Evolutionary conservation across 1,140 invertebrate genomes (phyloP).

Genomic region (Venturia canescens): DNA sequence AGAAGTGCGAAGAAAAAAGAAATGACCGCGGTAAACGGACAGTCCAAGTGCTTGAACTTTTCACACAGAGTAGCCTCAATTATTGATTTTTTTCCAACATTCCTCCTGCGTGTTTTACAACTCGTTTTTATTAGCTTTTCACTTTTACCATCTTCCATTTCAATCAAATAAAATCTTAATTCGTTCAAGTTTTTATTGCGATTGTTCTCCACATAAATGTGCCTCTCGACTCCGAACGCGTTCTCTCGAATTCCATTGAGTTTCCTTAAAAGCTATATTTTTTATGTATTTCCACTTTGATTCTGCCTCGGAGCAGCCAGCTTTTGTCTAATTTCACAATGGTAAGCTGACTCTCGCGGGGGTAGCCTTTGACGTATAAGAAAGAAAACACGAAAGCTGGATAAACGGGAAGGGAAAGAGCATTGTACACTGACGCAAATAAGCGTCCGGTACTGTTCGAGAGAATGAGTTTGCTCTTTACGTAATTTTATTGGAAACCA

Average conservation of each 20-base stretch:
- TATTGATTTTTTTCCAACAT: too few relatives aligned
- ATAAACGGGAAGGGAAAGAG: background rate
- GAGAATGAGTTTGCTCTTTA: conserved; percentile 22
- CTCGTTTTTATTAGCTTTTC: too few relatives aligned
- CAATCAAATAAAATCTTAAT: too few relatives aligned
- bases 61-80: too few relatives aligned
- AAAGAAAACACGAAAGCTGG: conserved; percentile 6
- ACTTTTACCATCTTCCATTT: too few relatives aligned
- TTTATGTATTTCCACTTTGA: background rate
- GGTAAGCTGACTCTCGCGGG: background rate
- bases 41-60: background rate
- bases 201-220: too few relatives aligned
- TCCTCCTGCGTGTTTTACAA: too few relatives aligned
- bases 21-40: background rate
- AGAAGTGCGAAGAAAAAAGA: background rate
- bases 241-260: too few relatives aligned
- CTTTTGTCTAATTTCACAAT: background rate
- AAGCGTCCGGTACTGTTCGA: background rate
- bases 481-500: conserved; percentile 39
- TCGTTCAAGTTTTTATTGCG: background rate
- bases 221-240: too few relatives aligned
- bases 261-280: background rate
- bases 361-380: background rate
- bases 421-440: background rate
- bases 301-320: background rate